A percentile compares a stretch with the other conserved stretches of the same genome.
These are phyloP conservation scores for Calypte anna DNA, from an alignment of 2,113 vertebrate species.

Conservation along the genomic window DNA sequence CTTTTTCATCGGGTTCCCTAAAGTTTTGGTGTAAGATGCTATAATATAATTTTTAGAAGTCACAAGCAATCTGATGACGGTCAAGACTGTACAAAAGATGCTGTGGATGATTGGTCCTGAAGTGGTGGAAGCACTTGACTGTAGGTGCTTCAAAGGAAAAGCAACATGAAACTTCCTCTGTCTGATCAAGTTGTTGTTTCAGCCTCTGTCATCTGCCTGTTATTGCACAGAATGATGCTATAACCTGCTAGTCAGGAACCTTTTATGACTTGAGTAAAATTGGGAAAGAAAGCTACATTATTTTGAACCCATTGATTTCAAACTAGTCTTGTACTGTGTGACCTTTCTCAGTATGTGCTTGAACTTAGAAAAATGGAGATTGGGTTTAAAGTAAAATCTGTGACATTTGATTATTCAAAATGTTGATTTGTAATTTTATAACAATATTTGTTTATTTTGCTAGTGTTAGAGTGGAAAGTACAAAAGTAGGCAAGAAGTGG, in stretches of 20 bases:
- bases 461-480: background rate
- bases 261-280: background rate
- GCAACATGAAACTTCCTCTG: background rate
- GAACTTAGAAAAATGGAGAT: background rate
- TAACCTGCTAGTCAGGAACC: background rate
- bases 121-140: background rate
- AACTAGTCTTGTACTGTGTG: background rate
- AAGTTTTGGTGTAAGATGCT: background rate
- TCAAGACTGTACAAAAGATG: background rate
- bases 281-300: background rate
- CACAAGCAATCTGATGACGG: background rate
- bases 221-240: background rate
- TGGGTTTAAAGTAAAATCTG: background rate
- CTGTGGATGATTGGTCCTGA: background rate
- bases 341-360: background rate
- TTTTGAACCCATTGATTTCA: background rate
- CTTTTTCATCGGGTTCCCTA: background rate
- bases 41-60: background rate
- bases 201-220: fast-evolving
- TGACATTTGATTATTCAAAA: background rate
- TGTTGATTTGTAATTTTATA: background rate
- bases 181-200: background rate
- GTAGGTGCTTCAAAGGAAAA: background rate
- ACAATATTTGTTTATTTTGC: background rate
- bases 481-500: background rate